phyloP scores from a whole-genome alignment of 2,888 invertebrate species.

The Lasioglossum pauxillum region DNA sequence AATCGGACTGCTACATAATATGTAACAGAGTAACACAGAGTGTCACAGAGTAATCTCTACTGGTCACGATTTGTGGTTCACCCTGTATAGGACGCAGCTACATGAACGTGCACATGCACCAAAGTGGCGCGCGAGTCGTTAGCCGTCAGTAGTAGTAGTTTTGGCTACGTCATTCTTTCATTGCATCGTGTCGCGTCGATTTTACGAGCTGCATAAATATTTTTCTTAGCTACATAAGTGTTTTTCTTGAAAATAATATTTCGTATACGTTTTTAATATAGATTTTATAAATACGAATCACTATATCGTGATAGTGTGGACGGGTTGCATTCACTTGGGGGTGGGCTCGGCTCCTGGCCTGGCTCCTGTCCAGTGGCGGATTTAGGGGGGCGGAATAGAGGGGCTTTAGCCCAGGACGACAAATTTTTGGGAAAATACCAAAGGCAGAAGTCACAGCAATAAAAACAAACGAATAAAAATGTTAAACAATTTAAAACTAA shows the following conservation, averaged over 20 bases:
- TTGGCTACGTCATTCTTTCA: background rate
- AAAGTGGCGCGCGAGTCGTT: background rate
- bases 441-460: no score
- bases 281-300: background rate
- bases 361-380: background rate
- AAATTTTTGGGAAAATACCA: no score
- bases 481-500: no score
- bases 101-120: background rate
- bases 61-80: no score
- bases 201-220: background rate
- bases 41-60: no score
- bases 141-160: background rate
- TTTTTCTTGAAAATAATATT: background rate
- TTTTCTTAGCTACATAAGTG: background rate
- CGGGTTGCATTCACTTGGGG: background rate
- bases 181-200: background rate
- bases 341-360: background rate
- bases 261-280: background rate
- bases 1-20: no score
- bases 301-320: background rate
- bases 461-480: no score
- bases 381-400: no score
- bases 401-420: no score
- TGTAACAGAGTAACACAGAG: no score
- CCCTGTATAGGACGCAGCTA: background rate